Evolutionary conservation across 2,797 vertebrate species (phyloP).

Genomic region (Molothrus ater): DNA sequence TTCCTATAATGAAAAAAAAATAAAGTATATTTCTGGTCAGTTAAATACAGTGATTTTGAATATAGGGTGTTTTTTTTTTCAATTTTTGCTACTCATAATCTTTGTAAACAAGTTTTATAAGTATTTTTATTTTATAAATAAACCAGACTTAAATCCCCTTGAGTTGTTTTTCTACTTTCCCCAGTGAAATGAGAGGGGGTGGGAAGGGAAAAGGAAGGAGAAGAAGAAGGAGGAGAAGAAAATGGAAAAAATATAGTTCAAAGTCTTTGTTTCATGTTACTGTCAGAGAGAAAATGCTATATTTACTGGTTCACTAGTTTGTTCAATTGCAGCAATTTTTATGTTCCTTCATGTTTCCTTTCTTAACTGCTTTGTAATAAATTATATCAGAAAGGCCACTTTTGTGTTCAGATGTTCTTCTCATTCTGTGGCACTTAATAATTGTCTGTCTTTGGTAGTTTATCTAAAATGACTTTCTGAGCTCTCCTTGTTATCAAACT

Average conservation of each 20-base stretch:
- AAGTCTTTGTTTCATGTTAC: neutral
- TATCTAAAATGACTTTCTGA: neutral
- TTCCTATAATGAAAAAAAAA: neutral
- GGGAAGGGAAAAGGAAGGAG: neutral
- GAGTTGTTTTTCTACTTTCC: neutral
- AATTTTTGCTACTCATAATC: neutral
- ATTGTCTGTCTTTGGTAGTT: neutral
- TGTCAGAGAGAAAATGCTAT: neutral
- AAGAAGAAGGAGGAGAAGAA: too few relatives aligned
- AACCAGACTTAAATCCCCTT: accelerated
- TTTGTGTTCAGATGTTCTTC: neutral
- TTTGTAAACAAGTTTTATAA: neutral
- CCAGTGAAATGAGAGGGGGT: neutral
- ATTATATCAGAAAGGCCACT: neutral
- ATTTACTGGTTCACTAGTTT: neutral
- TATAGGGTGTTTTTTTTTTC: accelerated
- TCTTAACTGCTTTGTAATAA: neutral
- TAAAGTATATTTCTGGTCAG: neutral
- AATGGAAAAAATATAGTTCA: neutral
- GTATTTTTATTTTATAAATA: neutral
- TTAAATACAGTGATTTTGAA: neutral
- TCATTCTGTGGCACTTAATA: neutral
- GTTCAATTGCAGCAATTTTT: neutral
- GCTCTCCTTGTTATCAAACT: neutral
- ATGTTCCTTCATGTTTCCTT: neutral